These are phyloP conservation scores for Balanococcus diminutus DNA, from an alignment of 2,888 invertebrate species.

Conservation along the genomic window DNA sequence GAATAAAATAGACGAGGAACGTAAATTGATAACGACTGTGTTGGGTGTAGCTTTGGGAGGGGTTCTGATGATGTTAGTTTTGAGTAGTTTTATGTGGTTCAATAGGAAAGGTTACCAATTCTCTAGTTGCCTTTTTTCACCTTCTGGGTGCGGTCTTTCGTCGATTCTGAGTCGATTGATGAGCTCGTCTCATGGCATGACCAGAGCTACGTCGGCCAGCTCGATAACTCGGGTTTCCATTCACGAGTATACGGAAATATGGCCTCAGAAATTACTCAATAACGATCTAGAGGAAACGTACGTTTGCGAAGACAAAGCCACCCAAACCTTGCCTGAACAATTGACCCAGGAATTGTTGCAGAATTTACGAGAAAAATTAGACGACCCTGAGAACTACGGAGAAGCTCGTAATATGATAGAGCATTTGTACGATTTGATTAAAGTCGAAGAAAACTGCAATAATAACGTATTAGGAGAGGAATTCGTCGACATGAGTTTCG, in stretches of 20 bases:
- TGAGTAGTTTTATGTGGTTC: slow-evolving; percentile 65
- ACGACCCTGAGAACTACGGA: slow-evolving; percentile 74
- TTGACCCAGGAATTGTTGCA: slow-evolving; percentile 75
- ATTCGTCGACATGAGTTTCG: slow-evolving; percentile 58
- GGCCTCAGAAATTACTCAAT: slow-evolving; percentile 60
- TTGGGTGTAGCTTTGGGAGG: slow-evolving; percentile 62
- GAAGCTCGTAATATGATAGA: slow-evolving; percentile 80
- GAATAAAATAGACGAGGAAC: not conserved
- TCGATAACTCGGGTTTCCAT: slow-evolving; percentile 69
- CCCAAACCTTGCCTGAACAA: slow-evolving; percentile 77
- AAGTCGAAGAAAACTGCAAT: slow-evolving; percentile 72
- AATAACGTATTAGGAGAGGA: slow-evolving; percentile 61
- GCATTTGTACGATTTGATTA: slow-evolving; percentile 75
- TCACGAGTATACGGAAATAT: slow-evolving; percentile 70
- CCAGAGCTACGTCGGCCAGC: slow-evolving; percentile 64
- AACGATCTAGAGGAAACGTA: slow-evolving; percentile 60
- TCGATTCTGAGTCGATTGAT: not conserved
- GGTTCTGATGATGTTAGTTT: slow-evolving; percentile 65
- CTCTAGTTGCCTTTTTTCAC: not conserved
- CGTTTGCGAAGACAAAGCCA: slow-evolving; percentile 65
- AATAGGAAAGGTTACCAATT: not conserved
- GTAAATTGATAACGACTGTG: not conserved
- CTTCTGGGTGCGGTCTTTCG: not conserved
- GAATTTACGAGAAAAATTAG: slow-evolving; percentile 71
- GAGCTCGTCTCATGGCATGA: not conserved